phyloP scores from a whole-genome alignment of 1,140 invertebrate genomes.

The Mya arenaria region DNA sequence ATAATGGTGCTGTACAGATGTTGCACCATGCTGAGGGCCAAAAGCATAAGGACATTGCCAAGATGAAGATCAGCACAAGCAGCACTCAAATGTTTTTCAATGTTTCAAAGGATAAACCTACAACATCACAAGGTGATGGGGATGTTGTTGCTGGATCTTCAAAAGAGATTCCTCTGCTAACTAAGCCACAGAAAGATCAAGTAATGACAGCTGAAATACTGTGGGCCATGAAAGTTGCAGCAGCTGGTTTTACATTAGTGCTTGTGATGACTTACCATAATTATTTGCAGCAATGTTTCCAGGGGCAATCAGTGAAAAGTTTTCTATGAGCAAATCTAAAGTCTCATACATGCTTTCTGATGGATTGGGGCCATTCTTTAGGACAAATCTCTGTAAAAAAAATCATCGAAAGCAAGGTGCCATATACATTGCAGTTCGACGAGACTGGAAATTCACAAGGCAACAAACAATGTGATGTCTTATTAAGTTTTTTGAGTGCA shows the following conservation, averaged over 20 bases:
- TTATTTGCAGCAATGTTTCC: conserved; percentile 25
- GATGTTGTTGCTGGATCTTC: conserved; percentile 1
- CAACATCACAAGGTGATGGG: neutral
- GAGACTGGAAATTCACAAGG: conserved; percentile 27
- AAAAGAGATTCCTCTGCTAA: neutral
- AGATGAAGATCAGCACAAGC: neutral
- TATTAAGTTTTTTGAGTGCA: conserved; percentile 18
- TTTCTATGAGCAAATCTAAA: neutral
- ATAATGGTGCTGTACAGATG: neutral
- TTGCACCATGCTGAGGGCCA: neutral
- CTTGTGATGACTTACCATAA: conserved; percentile 8
- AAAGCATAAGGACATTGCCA: neutral
- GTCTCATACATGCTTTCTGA: conserved; percentile 11
- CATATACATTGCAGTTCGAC: conserved; percentile 27
- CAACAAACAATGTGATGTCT: conserved; percentile 26
- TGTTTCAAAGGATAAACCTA: neutral
- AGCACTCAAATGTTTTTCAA: conserved; percentile 14
- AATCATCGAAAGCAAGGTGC: conserved; percentile 11
- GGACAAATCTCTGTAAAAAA: conserved; percentile 13
- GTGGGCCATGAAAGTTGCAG: conserved; percentile 2
- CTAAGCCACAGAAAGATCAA: conserved; percentile 14
- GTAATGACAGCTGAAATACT: conserved; percentile 23
- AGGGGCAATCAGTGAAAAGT: conserved; percentile 14
- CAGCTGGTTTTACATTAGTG: conserved; percentile 12
- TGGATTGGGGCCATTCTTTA: conserved; percentile 18